A percentile compares a stretch with the other conserved stretches of the same genome.
phyloP scores from a whole-genome alignment of 2,797 vertebrate species.

The Ibycter americanus region DNA sequence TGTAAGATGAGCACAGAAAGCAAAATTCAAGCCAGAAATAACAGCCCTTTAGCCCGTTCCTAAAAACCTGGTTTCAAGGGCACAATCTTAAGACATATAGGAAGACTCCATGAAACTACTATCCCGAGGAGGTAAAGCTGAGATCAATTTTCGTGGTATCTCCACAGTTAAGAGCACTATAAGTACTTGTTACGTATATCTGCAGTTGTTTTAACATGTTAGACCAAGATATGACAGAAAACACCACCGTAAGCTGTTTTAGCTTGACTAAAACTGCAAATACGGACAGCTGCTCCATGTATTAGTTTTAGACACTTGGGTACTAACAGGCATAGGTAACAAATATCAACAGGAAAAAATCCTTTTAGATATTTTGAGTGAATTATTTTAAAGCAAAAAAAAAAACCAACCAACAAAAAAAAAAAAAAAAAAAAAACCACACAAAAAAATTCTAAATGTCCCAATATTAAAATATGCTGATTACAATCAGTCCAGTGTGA shows the following conservation, averaged over 20 bases:
- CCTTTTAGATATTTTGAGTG: background rate
- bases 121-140: background rate
- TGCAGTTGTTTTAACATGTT: background rate
- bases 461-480: background rate
- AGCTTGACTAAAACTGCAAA: background rate
- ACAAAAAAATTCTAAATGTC: background rate
- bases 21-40: background rate
- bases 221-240: background rate
- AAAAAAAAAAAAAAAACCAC: no score
- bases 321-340: background rate
- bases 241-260: background rate
- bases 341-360: background rate
- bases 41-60: background rate
- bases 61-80: background rate
- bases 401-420: no score
- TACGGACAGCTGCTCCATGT: background rate
- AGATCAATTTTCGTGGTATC: background rate
- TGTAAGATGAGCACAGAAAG: background rate
- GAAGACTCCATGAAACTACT: background rate
- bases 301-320: background rate
- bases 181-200: no score
- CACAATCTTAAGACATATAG: background rate
- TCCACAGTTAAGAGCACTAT: background rate
- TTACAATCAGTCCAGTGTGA: conserved; percentile 11
- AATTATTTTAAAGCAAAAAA: background rate